Percentiles rank a stretch among this genome's conserved stretches.
Evolutionary conservation across 2,113 vertebrate genomes (phyloP).

Genomic region (Semicossyphus pulcher): DNA sequence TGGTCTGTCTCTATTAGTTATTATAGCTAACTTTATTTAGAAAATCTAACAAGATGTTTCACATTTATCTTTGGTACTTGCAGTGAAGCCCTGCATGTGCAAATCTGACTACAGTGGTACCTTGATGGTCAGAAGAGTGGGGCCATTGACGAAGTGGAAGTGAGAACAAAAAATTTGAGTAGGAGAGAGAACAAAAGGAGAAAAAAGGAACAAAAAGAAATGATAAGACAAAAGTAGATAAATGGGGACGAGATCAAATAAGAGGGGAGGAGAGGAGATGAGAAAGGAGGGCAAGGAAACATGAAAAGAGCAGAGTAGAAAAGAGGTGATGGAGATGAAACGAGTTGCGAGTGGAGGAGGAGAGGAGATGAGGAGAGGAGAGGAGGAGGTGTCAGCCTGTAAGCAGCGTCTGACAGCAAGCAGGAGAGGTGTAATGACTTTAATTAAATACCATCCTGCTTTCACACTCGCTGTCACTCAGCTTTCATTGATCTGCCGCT

Average conservation of each 20-base stretch:
- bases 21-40: no score
- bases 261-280: not conserved
- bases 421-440: conserved; percentile 34
- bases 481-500: not conserved
- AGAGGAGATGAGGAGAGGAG: not conserved
- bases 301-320: not conserved
- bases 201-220: not conserved
- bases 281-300: not conserved
- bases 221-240: not conserved
- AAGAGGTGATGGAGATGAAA: not conserved
- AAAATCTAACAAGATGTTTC: no score
- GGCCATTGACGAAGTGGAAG: no score
- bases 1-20: no score
- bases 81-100: no score
- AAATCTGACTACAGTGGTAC: no score
- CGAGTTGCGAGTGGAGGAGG: not conserved
- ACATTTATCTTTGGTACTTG: no score
- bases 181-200: not conserved
- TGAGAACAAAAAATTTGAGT: no score
- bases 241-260: not conserved
- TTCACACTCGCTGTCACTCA: conserved; percentile 18
- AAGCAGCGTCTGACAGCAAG: conserved; percentile 19
- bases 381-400: not conserved
- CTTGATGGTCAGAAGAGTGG: not conserved
- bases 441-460: conserved; percentile 44